Base-by-base conservation (phyloP, 1,140 invertebrate genomes). In the Drosophila busckii region DNA sequence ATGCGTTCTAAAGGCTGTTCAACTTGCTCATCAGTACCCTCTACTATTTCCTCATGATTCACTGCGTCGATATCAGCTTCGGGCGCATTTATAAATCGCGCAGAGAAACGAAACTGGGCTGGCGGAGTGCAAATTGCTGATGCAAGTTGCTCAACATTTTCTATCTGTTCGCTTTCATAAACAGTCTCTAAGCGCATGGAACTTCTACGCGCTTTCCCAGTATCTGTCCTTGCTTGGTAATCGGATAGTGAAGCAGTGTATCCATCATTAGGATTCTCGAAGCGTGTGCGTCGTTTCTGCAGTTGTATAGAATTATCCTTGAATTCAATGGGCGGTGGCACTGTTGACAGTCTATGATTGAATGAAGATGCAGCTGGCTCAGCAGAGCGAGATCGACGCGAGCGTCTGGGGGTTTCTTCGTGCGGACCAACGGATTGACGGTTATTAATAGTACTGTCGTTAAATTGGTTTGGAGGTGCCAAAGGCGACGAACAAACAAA, bases 111-210 rank as follows among this genome's bases (percentile, higher is more conserved):
- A 25, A 34, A 53, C 7, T 53, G 29, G 16, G 50, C 0, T 1
- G 52, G 52, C 2, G 52, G 52, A 5, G 52, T 46, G 13, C 52
- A 54, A 3, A 54, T 23, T 1, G 22, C 12, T 10, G 37, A 26
- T n/a, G n/a, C n/a, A n/a, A n/a, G n/a, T 3, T 35, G 16, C n/a
- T 54, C 31, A 20, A 45, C 20, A 6, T 25, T 35, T 17, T 45
- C 41, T 2, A 22, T 46, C 52, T 54, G 13, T n/a, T n/a, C n/a
- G n/a, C n/a, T n/a, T n/a, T n/a, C n/a, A n/a, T n/a, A n/a, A n/a
- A n/a, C n/a, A n/a, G n/a, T n/a, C n/a, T n/a, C n/a, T n/a, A n/a
- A n/a, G n/a, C n/a, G n/a, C n/a, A n/a, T n/a, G n/a, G n/a, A n/a
- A n/a, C n/a, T n/a, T n/a, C n/a, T n/a, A n/a, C n/a, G n/a, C n/a